Conservation (phyloP, 2,113 vertebrate species). For the Agelaius tricolor region DNA sequence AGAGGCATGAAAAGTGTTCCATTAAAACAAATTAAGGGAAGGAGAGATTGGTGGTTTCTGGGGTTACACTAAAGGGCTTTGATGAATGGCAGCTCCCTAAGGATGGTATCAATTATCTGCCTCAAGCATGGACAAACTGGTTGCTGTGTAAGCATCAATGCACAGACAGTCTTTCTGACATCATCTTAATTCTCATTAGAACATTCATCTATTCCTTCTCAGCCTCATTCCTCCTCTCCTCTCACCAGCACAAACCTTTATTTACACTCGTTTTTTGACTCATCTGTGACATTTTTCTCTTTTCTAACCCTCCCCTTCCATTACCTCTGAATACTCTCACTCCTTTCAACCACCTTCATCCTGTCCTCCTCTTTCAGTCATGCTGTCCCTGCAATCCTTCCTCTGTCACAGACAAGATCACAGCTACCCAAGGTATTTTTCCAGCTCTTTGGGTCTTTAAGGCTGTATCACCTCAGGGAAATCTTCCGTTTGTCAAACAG, state of each 20-base stretch:
- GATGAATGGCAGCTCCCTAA: background rate
- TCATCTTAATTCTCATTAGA: background rate
- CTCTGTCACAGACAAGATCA: background rate
- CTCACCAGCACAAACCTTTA: background rate
- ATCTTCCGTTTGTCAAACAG: background rate
- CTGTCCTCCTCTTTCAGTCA: background rate
- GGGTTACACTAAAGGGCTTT: background rate
- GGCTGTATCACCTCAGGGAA: background rate
- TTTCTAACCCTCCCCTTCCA: background rate
- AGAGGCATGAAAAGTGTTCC: background rate
- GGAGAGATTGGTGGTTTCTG: background rate
- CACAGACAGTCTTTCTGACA: background rate
- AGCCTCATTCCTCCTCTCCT: background rate
- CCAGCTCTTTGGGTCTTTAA: background rate
- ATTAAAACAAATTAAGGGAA: slow-evolving; percentile 20
- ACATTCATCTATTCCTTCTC: background rate
- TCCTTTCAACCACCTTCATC: background rate
- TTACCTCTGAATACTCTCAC: background rate
- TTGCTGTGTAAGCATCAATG: slow-evolving; percentile 28
- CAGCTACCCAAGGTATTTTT: background rate
- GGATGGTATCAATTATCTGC: slow-evolving; percentile 15
- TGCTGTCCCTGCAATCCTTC: background rate
- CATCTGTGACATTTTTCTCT: background rate
- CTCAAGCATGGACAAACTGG: background rate
- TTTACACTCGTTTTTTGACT: background rate